phyloP scores from a whole-genome alignment of 2,113 vertebrate species.

The Rhineura floridana region DNA sequence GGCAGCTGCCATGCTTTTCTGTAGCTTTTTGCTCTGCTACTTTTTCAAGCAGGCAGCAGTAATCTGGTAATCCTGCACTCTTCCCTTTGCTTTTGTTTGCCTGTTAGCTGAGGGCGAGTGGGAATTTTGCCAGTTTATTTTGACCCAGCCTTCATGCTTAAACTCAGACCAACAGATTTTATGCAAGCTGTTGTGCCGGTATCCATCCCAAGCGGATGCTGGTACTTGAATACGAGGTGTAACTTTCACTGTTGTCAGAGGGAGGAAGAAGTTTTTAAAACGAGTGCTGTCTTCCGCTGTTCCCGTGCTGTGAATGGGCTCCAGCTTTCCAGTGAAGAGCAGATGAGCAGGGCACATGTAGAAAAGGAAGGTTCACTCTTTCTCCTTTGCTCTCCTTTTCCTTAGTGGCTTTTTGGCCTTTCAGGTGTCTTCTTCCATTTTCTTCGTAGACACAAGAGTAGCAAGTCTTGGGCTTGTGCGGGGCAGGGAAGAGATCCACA shows the following conservation, averaged over 20 bases:
- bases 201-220: background rate
- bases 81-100: background rate
- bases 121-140: background rate
- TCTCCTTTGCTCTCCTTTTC: background rate
- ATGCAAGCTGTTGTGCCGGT: background rate
- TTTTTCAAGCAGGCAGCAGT: too few species aligned
- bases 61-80: too few species aligned
- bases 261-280: background rate
- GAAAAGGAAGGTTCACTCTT: too few species aligned
- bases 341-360: background rate
- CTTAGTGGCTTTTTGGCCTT: slow-evolving; percentile 14
- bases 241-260: too few species aligned
- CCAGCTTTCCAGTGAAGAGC: too few species aligned
- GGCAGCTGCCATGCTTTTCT: too few species aligned
- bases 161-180: too few species aligned
- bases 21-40: too few species aligned
- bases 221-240: background rate
- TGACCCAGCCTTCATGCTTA: background rate
- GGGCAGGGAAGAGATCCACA: background rate
- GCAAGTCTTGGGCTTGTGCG: background rate
- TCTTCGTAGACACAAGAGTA: background rate
- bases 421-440: accelerated
- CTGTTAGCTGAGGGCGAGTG: background rate
- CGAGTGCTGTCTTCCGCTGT: too few species aligned
- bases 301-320: background rate